Conservation (phyloP, 2,797 vertebrate species). For the Limnodromus scolopaceus region DNA sequence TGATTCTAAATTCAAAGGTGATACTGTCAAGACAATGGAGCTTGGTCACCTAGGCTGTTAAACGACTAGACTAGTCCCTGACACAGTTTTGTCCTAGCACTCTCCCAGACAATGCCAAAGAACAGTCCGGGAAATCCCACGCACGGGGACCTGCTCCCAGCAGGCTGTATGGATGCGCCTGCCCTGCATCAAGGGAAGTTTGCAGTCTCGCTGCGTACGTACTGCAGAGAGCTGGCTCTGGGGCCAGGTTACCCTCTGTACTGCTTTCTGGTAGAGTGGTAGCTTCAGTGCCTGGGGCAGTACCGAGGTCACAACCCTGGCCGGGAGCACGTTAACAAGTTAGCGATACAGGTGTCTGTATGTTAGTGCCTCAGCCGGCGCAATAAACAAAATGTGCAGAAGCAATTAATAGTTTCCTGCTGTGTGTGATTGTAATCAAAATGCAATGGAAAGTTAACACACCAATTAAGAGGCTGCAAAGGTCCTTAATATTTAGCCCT, state of each 20-base stretch:
- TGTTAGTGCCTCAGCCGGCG: neutral
- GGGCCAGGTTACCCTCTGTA: neutral
- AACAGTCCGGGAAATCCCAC: neutral
- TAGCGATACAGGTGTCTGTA: fast-evolving
- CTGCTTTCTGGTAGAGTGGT: neutral
- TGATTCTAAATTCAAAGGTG: neutral
- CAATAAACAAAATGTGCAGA: neutral
- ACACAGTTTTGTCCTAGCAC: neutral
- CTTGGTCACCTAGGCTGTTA: neutral
- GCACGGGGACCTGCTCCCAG: neutral
- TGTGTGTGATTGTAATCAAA: neutral
- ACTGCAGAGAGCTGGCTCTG: neutral
- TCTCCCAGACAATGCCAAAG: neutral
- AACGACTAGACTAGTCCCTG: neutral
- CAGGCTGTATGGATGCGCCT: neutral
- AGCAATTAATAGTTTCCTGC: neutral
- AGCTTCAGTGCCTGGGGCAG: neutral
- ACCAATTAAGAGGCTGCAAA: neutral
- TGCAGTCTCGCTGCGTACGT: fast-evolving
- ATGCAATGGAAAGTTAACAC: neutral
- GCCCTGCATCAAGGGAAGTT: neutral
- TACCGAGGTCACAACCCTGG: neutral
- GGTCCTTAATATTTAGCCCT: neutral
- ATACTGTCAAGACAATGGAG: neutral
- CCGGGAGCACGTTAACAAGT: neutral